A percentile compares a stretch with the other conserved stretches of the same genome.
Conservation (phyloP, 2,113 vertebrate genomes). For the Uropsilus gracilis region DNA sequence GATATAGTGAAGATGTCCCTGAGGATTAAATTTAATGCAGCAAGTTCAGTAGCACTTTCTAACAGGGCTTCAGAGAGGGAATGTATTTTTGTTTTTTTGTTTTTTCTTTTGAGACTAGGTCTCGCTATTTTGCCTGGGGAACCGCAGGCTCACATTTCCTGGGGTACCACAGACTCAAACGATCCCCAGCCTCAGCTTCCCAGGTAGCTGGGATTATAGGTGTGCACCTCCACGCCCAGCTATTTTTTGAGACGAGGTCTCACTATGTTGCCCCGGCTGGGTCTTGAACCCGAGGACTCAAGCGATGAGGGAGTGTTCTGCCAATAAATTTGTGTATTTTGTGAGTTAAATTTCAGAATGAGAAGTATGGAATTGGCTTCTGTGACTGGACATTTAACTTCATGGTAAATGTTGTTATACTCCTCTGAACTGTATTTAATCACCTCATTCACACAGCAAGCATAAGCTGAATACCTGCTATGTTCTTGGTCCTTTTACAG, state of each 20-base stretch:
- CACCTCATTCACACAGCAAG: neutral
- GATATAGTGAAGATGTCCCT: neutral
- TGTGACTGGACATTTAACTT: neutral
- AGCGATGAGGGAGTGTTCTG: neutral
- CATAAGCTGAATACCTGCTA: neutral
- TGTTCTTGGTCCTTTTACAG: neutral
- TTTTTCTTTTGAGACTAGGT: too few relatives aligned
- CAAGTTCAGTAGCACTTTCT: neutral
- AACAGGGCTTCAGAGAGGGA: neutral
- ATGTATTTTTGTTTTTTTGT: too few relatives aligned
- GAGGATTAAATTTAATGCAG: neutral
- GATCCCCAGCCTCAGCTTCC: too few relatives aligned
- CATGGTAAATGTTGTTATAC: neutral
- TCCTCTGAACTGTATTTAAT: neutral
- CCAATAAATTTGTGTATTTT: neutral
- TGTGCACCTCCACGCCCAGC: too few relatives aligned
- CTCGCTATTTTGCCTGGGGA: too few relatives aligned
- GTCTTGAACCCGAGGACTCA: too few relatives aligned
- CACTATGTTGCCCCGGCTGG: too few relatives aligned
- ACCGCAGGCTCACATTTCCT: too few relatives aligned
- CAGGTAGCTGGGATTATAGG: too few relatives aligned
- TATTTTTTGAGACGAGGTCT: too few relatives aligned
- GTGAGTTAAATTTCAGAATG: constrained; percentile 21
- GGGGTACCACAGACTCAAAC: too few relatives aligned
- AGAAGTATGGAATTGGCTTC: neutral